Base-by-base conservation (phyloP, 2,797 vertebrate species). In the Lates japonicus region DNA sequence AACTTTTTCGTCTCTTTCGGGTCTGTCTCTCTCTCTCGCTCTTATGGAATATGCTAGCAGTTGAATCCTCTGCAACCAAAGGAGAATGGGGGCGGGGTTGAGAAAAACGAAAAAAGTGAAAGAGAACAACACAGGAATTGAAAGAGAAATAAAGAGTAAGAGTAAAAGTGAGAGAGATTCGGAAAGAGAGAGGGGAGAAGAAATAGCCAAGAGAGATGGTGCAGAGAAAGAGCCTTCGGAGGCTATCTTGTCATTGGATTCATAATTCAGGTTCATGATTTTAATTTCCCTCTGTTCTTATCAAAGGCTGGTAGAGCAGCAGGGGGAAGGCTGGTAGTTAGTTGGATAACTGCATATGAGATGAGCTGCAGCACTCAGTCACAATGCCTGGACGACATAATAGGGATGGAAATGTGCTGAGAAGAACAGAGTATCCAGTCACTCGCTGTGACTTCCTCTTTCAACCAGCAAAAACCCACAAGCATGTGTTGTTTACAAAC, bases 241-340 rank as follows among this genome's bases (percentile, higher is more conserved):
- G 96, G 96, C 94, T 94, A 94, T 95, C 90, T 95, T 94, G 94
- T 97, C 97, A 97, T 97, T 96, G 97, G 96, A 97, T 98, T 96
- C 96, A 98, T 98, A 97, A 98, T 98, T 98, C 97, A 98, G 97
- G 95, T 96, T 95, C 95, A 95, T 98, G 97, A 99, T 99, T 99
- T 98, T 97, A 97, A 97, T 99, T 99, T 99, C 98, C 96, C 96
- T 99, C 97, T 98, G 98, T 99, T 99, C 97, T 98, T 97, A 92
- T 98, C 97, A 98, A 99, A 98, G 97, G 96, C 96, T 94, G 91
- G 95, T 92, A 95, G 95, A 94, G 95, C 94, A 95, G 96, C 95
- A 85, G 93, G 92, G 95, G 94, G 95, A 93, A 94, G 95, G 95
- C 93, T 96, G 95, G 96, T 96, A 93, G 94, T 95, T 96, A 96